Evolutionary conservation across 2,797 vertebrate species (phyloP), one percentile per base, ranked within the genome.

Genomic region (Micromesistius poutassou): DNA sequence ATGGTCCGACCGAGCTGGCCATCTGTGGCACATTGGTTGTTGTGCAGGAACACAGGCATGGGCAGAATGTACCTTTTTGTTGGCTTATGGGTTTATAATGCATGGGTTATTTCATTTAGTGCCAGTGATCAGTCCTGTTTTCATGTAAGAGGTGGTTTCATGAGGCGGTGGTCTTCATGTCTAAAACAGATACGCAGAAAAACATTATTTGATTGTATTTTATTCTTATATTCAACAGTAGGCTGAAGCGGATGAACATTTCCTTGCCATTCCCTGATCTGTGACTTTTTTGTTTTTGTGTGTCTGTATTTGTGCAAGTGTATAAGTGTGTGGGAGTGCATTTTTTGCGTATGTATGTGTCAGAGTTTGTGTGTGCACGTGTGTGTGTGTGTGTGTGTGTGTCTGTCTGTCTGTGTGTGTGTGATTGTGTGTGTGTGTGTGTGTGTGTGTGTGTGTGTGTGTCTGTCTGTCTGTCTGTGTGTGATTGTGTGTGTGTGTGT

Each of bases 21-120:
- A 85, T 89, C 79, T 88, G 81, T 82, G 81, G 85, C 80, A 80
- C 76, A 82, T 68, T 33, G 36, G 7, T 78, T 83, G 78, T 87
- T 74, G 78, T 76, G 84, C 79, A 74, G 72, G 74, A n/a, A 75
- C 40, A 75, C 30, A 22, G 19, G 50, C 50, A n/a, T 50, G 30
- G 25, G 68, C 68, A 16, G 77, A 81, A 79, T 81, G 75, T 72
- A 79, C 82, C 74, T 74, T 81, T 73, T 38, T 77, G 82, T 83
- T 73, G 81, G 33, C 75, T 78, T 77, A 87, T 82, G 78, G 74
- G n/a, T n/a, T n/a, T n/a, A 80, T 78, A 77, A 78, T 30, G 46
- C 55, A 25, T 62, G 16, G 46, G 19, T 14, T 50, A 16, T 50
- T 22, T 19, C 55, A 62, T 62, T 55, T 55, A 19, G 19, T n/a